Evolutionary conservation across 2,888 invertebrate species (phyloP).

Genomic region (Diarsia rubi): DNA sequence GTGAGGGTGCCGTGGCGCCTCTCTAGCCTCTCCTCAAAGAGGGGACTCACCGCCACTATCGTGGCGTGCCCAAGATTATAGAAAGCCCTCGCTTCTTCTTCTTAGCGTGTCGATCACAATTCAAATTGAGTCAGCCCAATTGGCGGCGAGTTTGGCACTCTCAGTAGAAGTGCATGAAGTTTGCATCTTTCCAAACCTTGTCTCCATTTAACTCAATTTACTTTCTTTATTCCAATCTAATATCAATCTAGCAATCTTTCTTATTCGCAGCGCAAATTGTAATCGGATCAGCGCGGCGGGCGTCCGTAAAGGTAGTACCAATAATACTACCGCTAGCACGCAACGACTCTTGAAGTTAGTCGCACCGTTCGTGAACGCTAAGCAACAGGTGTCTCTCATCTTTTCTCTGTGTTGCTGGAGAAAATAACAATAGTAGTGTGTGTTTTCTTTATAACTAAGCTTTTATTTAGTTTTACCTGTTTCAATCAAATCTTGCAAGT

Average conservation of each 20-base stretch:
- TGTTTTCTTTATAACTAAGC: neutral
- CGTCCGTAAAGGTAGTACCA: conserved; percentile 40
- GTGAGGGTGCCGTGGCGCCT: too few species aligned
- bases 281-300: conserved; percentile 42
- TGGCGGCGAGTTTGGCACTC: too few species aligned
- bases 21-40: too few species aligned
- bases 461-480: too few species aligned
- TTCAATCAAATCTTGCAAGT: too few species aligned
- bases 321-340: conserved; percentile 38
- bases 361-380: conserved; percentile 16
- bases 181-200: neutral
- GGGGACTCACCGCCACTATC: too few species aligned
- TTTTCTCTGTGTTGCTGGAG: neutral
- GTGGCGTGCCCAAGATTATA: too few species aligned
- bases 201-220: neutral
- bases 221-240: conserved; percentile 26
- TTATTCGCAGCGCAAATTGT: conserved; percentile 23
- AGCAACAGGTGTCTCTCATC: conserved; percentile 53
- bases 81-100: too few species aligned
- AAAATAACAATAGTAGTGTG: neutral
- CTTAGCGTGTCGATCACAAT: too few species aligned
- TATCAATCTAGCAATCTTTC: conserved; percentile 20
- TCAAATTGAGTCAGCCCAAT: too few species aligned
- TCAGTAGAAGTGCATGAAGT: too few species aligned
- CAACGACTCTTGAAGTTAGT: conserved; percentile 37